Conservation (phyloP, 2,113 vertebrate genomes). For the Caranx ignobilis region DNA sequence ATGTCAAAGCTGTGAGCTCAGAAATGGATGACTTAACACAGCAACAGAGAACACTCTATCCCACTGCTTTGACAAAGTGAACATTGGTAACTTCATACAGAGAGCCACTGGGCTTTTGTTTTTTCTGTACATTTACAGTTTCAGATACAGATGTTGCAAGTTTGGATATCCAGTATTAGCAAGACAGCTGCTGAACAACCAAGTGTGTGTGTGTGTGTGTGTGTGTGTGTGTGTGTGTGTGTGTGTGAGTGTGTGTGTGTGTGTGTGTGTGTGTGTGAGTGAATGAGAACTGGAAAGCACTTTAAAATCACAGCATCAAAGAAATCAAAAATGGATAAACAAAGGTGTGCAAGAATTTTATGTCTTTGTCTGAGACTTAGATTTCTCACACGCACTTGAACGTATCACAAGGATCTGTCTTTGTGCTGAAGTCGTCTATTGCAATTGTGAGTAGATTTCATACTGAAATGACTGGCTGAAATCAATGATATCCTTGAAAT, state of each 20-base stretch:
- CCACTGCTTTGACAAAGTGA: conserved; percentile 8
- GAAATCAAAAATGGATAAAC: not conserved
- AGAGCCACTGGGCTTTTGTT: not conserved
- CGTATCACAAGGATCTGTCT: not conserved
- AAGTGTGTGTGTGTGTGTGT: too few species aligned
- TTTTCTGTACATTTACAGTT: not conserved
- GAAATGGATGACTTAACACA: not conserved
- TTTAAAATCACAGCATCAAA: not conserved
- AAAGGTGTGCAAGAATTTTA: not conserved
- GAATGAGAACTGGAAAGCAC: not conserved
- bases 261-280: too few species aligned
- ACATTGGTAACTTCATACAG: not conserved
- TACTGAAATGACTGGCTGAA: not conserved
- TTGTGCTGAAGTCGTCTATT: not conserved
- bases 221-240: too few species aligned
- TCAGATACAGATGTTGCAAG: not conserved
- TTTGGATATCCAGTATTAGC: not conserved
- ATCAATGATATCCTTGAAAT: not conserved
- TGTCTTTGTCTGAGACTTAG: not conserved
- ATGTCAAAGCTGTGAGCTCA: conserved; percentile 50
- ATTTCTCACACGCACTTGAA: not conserved
- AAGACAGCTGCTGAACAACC: not conserved
- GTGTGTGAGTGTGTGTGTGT: too few species aligned
- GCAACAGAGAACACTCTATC: conserved; percentile 42
- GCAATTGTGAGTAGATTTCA: not conserved